Conservation (phyloP, 92 coral and sea anemone genomes). For the Galaxea fascicularis region DNA sequence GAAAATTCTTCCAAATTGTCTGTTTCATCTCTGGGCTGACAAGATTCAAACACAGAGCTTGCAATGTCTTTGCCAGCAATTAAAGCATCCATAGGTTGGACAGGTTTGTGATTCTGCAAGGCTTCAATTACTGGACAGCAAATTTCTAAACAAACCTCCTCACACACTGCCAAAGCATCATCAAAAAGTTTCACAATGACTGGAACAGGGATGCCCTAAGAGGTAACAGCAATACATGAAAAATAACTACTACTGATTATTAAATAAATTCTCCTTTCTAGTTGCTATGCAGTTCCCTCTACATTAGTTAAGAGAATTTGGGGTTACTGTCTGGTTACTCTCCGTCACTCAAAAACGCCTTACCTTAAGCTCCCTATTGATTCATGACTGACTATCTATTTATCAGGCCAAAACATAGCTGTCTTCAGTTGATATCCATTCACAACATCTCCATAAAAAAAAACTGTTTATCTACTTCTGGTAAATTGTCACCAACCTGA, state of each 20-base stretch:
- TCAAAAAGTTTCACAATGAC: constrained; percentile 71
- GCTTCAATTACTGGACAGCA: constrained; percentile 50
- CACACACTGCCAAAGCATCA: constrained; percentile 74
- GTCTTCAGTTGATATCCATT: too few relatives aligned
- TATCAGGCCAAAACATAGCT: too few relatives aligned
- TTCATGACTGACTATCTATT: too few relatives aligned
- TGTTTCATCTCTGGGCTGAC: background rate
- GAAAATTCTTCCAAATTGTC: background rate
- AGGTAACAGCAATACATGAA: background rate
- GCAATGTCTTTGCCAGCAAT: background rate
- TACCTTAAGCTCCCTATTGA: too few relatives aligned
- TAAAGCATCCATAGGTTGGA: background rate
- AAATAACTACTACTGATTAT: too few relatives aligned
- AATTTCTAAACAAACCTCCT: constrained; percentile 50
- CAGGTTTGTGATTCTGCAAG: constrained; percentile 15
- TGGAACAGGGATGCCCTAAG: constrained; percentile 87
- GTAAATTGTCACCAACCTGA: constrained; percentile 55
- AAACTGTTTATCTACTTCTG: background rate
- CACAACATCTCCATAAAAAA: too few relatives aligned
- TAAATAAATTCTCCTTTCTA: too few relatives aligned
- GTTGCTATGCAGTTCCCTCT: too few relatives aligned
- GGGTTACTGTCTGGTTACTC: too few relatives aligned
- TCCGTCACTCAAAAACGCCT: too few relatives aligned
- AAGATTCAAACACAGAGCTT: background rate
- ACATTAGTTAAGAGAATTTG: too few relatives aligned